These are phyloP conservation scores for Tupaia chinensis DNA, from an alignment of 2,113 vertebrate species.

Conservation along the genomic window DNA sequence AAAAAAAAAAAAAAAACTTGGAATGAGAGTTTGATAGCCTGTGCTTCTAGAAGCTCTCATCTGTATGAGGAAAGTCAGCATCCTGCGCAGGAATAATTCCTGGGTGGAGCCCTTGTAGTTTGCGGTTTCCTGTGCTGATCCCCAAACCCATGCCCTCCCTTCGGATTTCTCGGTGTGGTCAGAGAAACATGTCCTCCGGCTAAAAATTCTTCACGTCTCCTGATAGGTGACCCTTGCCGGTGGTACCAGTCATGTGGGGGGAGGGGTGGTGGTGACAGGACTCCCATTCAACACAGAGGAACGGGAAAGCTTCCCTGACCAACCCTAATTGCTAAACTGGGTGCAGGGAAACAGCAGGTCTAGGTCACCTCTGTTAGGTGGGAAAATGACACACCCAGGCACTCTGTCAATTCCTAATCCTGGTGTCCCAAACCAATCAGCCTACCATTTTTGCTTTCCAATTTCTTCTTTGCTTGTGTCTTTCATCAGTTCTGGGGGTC, in stretches of 20 bases:
- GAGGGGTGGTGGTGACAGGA: too few relatives aligned
- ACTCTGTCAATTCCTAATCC: background rate
- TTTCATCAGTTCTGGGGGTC: background rate
- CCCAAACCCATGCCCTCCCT: too few relatives aligned
- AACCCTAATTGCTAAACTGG: too few relatives aligned
- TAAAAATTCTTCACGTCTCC: background rate
- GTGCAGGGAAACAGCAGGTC: too few relatives aligned
- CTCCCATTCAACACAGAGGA: background rate
- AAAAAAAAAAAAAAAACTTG: background rate
- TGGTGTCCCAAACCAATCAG: background rate
- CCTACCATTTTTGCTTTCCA: background rate
- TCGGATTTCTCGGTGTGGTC: too few relatives aligned
- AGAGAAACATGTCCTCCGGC: too few relatives aligned
- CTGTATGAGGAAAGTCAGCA: background rate
- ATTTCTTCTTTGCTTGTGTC: background rate
- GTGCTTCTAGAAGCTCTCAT: background rate
- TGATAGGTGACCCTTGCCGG: background rate
- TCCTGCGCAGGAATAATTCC: too few relatives aligned
- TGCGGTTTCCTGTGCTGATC: too few relatives aligned
- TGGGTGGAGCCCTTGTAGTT: too few relatives aligned
- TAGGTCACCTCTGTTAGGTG: background rate
- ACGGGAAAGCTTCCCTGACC: background rate
- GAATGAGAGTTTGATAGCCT: background rate
- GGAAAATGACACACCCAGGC: fast-evolving
- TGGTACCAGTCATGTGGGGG: too few relatives aligned